A percentile compares a stretch with the other conserved stretches of the same genome.
Evolutionary conservation across 2,888 invertebrate species (phyloP).

Genomic region (Coelopa pilipes): DNA sequence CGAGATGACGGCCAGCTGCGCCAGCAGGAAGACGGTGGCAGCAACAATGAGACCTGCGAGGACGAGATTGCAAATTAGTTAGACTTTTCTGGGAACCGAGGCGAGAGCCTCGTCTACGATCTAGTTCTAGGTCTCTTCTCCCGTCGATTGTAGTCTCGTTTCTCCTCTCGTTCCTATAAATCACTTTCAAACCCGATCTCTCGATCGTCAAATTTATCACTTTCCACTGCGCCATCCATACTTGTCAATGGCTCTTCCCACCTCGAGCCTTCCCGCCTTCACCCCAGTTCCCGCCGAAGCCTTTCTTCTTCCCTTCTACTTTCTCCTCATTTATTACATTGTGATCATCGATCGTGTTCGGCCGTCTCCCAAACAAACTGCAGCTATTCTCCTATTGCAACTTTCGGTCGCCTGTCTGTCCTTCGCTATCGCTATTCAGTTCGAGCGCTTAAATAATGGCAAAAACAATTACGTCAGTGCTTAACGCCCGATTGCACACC

Average conservation of each 20-base stretch:
- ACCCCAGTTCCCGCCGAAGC: background rate
- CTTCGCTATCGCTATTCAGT: background rate
- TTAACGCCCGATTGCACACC: slow-evolving; percentile 52
- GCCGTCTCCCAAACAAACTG: too few relatives aligned
- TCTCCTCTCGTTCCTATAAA: background rate
- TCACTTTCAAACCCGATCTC: background rate
- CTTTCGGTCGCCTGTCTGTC: too few relatives aligned
- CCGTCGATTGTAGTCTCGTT: too few relatives aligned
- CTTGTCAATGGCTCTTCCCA: slow-evolving; percentile 6
- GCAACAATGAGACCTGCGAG: slow-evolving; percentile 84
- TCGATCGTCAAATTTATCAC: slow-evolving; percentile 4
- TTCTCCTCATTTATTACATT: slow-evolving; percentile 9
- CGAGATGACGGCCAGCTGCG: slow-evolving; percentile 87
- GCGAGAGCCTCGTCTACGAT: too few relatives aligned
- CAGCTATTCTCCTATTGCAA: too few relatives aligned
- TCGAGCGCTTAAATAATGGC: slow-evolving; percentile 45
- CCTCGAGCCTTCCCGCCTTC: background rate
- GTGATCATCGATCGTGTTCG: background rate
- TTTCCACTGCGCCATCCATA: slow-evolving; percentile 17
- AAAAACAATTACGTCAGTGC: slow-evolving; percentile 51
- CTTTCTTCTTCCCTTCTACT: background rate
- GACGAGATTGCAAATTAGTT: too few relatives aligned
- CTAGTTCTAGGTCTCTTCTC: too few relatives aligned
- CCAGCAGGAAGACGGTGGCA: slow-evolving; percentile 85
- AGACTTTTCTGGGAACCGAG: slow-evolving; percentile 35